phyloP scores from a whole-genome alignment of 1,140 invertebrate genomes.

The Sitophilus oryzae region DNA sequence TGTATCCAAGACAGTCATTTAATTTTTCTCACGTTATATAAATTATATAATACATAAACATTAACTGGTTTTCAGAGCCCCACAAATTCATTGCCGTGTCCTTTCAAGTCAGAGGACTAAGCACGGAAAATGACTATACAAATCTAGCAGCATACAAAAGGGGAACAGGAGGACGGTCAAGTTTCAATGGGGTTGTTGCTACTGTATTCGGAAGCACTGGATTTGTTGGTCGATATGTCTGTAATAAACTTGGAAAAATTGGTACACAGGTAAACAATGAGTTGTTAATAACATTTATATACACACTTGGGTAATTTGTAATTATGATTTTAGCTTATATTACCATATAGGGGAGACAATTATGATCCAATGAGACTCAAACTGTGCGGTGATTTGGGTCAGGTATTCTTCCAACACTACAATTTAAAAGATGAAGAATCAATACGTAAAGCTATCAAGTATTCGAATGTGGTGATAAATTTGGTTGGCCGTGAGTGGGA shows the following conservation, averaged over 20 bases:
- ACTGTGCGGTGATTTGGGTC: constrained; percentile 89
- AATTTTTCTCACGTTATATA: too few species aligned
- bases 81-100: neutral
- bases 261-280: constrained; percentile 70
- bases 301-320: too few species aligned
- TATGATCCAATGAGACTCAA: constrained; percentile 74
- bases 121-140: constrained; percentile 44
- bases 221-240: constrained; percentile 78
- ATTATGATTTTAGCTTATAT: constrained; percentile 75
- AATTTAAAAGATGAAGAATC: constrained; percentile 83
- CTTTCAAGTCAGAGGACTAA: neutral
- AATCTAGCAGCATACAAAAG: constrained; percentile 64
- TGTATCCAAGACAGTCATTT: too few species aligned
- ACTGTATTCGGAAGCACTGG: constrained; percentile 95
- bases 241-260: constrained; percentile 82
- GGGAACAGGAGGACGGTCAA: constrained; percentile 89
- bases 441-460: constrained; percentile 78
- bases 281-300: too few species aligned
- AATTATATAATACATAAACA: neutral
- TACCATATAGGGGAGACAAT: constrained; percentile 86
- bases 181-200: constrained; percentile 93
- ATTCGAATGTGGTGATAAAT: constrained; percentile 98
- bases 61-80: neutral
- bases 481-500: constrained; percentile 87
- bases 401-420: constrained; percentile 87